phyloP scores from a whole-genome alignment of 2,797 vertebrate genomes.

The Oryzias dopingdopingensis region DNA sequence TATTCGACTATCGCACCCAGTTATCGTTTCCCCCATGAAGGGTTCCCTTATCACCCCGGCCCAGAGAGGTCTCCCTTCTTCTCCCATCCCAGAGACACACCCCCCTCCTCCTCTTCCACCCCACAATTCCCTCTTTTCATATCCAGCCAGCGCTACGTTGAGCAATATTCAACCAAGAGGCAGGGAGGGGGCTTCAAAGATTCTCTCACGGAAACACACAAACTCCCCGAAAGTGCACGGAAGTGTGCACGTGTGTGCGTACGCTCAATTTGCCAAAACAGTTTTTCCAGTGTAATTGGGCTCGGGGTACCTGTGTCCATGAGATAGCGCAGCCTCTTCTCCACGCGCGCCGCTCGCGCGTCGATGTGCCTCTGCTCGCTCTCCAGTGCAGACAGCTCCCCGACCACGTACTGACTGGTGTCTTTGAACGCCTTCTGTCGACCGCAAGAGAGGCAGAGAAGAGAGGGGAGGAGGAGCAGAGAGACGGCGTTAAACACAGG shows the following conservation, averaged over 20 bases:
- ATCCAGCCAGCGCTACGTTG: conserved; percentile 77
- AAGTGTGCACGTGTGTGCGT: conserved; percentile 61
- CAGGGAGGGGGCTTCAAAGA: conserved; percentile 90
- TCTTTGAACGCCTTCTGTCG: conserved; percentile 99
- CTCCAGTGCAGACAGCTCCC: conserved; percentile 99
- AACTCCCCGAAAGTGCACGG: conserved; percentile 87
- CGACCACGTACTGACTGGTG: conserved; percentile 99
- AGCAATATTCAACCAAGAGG: conserved; percentile 86
- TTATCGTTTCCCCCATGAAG: conserved; percentile 99
- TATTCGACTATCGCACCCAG: conserved; percentile 91
- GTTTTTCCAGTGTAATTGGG: conserved; percentile 99
- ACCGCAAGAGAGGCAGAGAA: conserved; percentile 78
- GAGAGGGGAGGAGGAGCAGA: conserved; percentile 37
- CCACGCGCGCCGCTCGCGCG: conserved; percentile 98
- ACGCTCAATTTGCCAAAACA: conserved; percentile 99
- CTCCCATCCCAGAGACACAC: conserved; percentile 78
- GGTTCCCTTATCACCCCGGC: conserved; percentile 99
- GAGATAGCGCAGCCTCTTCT: conserved; percentile 99
- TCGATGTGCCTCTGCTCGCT: conserved; percentile 99
- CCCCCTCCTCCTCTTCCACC: conserved; percentile 26
- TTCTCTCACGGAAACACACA: conserved; percentile 80
- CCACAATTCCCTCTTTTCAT: conserved; percentile 69
- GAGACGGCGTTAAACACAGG: conserved; percentile 52
- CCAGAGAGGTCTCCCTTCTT: conserved; percentile 99
- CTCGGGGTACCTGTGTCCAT: conserved; percentile 99